These are phyloP conservation scores for Odocoileus hemionus DNA, from an alignment of 2,113 vertebrate genomes.

Conservation along the genomic window DNA sequence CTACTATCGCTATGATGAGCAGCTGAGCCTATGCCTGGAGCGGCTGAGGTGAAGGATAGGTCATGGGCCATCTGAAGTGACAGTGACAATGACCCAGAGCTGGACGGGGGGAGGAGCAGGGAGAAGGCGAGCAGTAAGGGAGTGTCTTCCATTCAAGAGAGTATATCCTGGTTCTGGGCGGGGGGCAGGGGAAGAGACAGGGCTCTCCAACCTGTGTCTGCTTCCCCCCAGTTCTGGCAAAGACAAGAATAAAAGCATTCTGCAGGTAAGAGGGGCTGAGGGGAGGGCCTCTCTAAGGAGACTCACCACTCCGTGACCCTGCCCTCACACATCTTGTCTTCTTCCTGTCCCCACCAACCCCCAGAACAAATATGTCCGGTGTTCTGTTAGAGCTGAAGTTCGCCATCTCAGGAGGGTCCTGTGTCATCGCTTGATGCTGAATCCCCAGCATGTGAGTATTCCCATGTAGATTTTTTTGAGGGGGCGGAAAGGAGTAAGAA, in stretches of 20 bases:
- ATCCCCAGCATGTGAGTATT: conserved; percentile 88
- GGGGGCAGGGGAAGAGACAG: background rate
- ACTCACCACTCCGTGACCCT: background rate
- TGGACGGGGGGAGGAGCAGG: background rate
- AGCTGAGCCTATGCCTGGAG: conserved; percentile 95
- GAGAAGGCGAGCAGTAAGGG: background rate
- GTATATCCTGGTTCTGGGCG: background rate
- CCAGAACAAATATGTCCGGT: conserved; percentile 96
- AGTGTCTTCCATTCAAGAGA: background rate
- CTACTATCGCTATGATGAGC: conserved; percentile 97
- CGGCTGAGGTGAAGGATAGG: conserved; percentile 87
- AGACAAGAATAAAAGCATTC: conserved; percentile 90
- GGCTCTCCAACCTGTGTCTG: conserved; percentile 38
- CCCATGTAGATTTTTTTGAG: background rate
- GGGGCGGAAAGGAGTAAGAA: background rate
- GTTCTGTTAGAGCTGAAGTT: conserved; percentile 93
- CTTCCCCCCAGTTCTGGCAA: conserved; percentile 86
- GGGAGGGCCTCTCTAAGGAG: background rate
- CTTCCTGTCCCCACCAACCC: conserved; percentile 41
- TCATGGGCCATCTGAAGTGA: background rate
- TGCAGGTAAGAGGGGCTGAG: conserved; percentile 86
- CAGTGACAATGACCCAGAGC: rapidly evolving
- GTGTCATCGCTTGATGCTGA: conserved; percentile 90
- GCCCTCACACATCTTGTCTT: background rate
- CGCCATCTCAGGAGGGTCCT: conserved; percentile 93